phyloP scores from a whole-genome alignment of 2,888 invertebrate species.

The Caenorhabditis drosophilae region DNA sequence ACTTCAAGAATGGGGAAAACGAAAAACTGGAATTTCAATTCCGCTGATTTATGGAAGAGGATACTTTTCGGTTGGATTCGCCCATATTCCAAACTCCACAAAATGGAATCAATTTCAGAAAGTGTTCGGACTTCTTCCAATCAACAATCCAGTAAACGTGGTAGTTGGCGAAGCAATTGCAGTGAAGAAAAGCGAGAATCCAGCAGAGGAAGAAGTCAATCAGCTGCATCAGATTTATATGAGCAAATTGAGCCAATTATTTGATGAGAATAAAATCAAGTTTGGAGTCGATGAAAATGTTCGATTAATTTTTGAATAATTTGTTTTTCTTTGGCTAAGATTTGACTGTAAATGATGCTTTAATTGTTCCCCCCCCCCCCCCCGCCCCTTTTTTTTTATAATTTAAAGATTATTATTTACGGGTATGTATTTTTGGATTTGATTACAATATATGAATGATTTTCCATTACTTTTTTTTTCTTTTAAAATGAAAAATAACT shows the following conservation, averaged over 20 bases:
- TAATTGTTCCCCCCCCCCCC: too few relatives aligned
- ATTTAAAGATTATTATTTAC: neutral
- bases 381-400: too few relatives aligned
- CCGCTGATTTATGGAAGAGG: conserved; percentile 61
- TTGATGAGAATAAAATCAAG: conserved; percentile 83
- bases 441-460: neutral
- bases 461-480: too few relatives aligned
- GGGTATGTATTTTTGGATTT: neutral
- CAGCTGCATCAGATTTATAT: conserved; percentile 81
- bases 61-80: conserved; percentile 86
- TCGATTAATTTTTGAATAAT: conserved; percentile 37
- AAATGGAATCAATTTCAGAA: conserved; percentile 9
- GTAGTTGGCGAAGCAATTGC: conserved; percentile 88
- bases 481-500: too few relatives aligned
- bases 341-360: too few relatives aligned
- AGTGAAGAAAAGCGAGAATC: conserved; percentile 77
- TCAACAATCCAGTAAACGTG: conserved; percentile 80
- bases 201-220: conserved; percentile 80
- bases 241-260: conserved; percentile 77
- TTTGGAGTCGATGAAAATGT: conserved; percentile 72
- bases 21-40: conserved; percentile 70
- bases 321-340: neutral
- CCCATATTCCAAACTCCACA: too few relatives aligned
- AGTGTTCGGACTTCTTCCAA: conserved; percentile 80
- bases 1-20: conserved; percentile 61